Evolutionary conservation across 2,797 vertebrate species (phyloP), one percentile per base, ranked within the genome.

Genomic region (Acipenser oxyrinchus): DNA sequence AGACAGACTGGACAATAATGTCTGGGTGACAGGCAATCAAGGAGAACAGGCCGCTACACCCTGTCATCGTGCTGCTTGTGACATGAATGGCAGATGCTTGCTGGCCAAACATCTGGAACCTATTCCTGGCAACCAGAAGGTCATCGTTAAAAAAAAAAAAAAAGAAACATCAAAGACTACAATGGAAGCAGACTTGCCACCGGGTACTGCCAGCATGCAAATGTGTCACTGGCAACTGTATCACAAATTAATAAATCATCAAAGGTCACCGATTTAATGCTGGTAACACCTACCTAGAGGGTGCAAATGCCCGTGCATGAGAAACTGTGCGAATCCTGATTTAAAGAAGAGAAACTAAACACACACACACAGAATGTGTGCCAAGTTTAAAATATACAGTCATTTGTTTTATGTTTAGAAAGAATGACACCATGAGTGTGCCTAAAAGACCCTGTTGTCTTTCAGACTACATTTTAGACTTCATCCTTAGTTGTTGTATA

Each of bases 71-170:
- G 57, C 61, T 50, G 50, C 66, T 70, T 68, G 70, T 75, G 74
- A 77, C 68, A 67, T 69, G 70, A 71, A 66, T 75, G 71, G 73
- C 66, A 71, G 75, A 50, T 68, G 73, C 73, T 70, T 72, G 69
- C 67, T 70, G 74, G 70, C 50, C 74, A 72, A 73, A 72, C 72
- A 76, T 73, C 76, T 78, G 74, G 69, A 66, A 69, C 51, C 61
- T 72, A 66, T 68, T 66, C 67, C 73, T 37, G 60, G 48, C 69
- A 62, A 66, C 60, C 66, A 53, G 66, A 65, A 51, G 37, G 49
- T 64, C 60, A 62, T 67, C 61, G 11, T 59, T 61, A 62, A 64
- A 68, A 4, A 37, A 18, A 1, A 18, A 18, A 1, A 18, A 18
- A 68, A 53, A 18, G 18, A 57, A 50, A 64, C 66, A 72, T 68